Conservation (phyloP, 2,888 invertebrate species). For the Cantharis flavilabris region DNA sequence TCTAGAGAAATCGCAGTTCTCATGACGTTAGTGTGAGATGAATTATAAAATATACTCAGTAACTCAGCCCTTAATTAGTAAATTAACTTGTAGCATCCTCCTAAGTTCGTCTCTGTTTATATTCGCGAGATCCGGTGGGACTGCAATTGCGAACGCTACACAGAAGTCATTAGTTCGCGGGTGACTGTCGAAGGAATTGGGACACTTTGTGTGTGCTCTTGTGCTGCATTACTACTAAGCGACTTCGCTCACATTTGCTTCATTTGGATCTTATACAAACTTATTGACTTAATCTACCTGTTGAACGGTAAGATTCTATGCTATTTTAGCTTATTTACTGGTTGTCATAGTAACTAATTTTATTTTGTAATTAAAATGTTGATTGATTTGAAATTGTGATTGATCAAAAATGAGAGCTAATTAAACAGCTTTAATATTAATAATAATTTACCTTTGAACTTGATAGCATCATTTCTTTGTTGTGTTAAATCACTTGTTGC, state of each 20-base stretch:
- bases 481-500: neutral
- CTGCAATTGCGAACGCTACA: constrained; percentile 36
- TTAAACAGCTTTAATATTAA: neutral
- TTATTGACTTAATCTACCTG: constrained; percentile 25
- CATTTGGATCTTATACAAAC: constrained; percentile 10
- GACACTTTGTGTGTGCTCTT: constrained; percentile 28
- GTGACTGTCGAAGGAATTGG: constrained; percentile 32
- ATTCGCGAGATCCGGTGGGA: constrained; percentile 38
- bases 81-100: constrained; percentile 34
- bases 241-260: neutral
- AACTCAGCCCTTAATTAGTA: constrained; percentile 23
- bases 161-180: constrained; percentile 37
- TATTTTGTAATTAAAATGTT: neutral
- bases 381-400: too few relatives aligned
- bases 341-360: neutral
- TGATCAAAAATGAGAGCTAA: neutral
- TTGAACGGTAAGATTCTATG: constrained; percentile 30
- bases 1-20: constrained; percentile 10
- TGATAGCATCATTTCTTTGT: neutral
- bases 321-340: neutral
- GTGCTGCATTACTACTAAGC: constrained; percentile 1
- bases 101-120: constrained; percentile 34
- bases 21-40: constrained; percentile 11
- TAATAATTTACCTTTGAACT: neutral
- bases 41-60: constrained; percentile 23